Percentiles rank a stretch among this genome's conserved stretches.
phyloP scores from a whole-genome alignment of 2,797 vertebrate species.

The Sebastes matsubarae region DNA sequence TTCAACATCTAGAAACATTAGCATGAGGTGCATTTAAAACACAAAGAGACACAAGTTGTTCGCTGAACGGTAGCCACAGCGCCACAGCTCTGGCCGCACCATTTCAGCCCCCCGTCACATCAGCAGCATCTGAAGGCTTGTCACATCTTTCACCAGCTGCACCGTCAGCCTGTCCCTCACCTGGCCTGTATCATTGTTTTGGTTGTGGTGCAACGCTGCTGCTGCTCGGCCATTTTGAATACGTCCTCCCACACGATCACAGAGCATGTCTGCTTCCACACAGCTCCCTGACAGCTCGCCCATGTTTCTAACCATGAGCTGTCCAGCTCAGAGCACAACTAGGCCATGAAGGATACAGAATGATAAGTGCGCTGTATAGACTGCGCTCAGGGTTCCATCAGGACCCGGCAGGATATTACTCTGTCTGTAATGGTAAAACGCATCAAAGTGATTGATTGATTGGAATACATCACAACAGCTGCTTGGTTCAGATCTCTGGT shows the following conservation, averaged over 20 bases:
- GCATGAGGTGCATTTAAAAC: conserved; percentile 12
- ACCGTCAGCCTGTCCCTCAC: conserved; percentile 19
- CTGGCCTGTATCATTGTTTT: conserved; percentile 1
- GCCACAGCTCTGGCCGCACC: conserved; percentile 34
- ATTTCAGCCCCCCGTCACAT: conserved; percentile 28
- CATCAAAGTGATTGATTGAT: not conserved
- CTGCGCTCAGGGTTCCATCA: not conserved
- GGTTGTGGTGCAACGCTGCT: conserved; percentile 13
- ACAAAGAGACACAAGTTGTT: not conserved
- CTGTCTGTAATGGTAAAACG: not conserved
- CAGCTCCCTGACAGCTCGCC: conserved; percentile 10
- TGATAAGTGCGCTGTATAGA: not conserved
- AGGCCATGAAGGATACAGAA: not conserved
- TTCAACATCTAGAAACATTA: not conserved
- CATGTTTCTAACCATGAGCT: conserved; percentile 11
- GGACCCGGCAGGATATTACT: not conserved
- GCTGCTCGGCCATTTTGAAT: conserved; percentile 5
- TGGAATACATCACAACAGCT: not conserved
- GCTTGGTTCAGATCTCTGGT: not conserved
- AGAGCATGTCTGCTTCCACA: conserved; percentile 65
- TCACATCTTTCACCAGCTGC: conserved; percentile 29
- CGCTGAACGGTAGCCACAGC: too few relatives aligned
- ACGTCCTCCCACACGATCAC: conserved; percentile 40
- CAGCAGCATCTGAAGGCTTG: conserved; percentile 31
- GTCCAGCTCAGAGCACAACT: conserved; percentile 3